Percentiles rank a stretch among this genome's conserved stretches.
These are phyloP conservation scores for Tetranychus piercei DNA, from an alignment of 2,888 invertebrate genomes.

Conservation along the genomic window DNA sequence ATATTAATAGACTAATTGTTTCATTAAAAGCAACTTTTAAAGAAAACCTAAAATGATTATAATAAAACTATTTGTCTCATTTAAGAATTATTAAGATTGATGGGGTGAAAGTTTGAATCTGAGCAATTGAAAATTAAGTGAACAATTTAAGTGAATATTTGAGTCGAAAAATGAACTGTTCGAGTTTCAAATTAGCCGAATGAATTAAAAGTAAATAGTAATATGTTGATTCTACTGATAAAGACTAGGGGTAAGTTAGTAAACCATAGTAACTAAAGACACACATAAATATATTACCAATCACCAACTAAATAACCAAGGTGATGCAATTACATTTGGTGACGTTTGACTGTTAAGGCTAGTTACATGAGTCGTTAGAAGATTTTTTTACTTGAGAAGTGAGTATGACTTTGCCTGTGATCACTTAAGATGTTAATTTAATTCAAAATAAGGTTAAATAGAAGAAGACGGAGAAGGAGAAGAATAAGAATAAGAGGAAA, in stretches of 20 bases:
- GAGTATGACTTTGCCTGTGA: background rate
- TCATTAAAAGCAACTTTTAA: no score
- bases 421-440: conserved; percentile 1
- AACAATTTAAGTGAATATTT: no score
- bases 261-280: background rate
- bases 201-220: background rate
- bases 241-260: background rate
- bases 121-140: no score
- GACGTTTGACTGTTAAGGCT: background rate
- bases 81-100: no score
- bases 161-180: no score
- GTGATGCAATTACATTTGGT: background rate
- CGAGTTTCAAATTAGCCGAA: no score
- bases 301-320: background rate
- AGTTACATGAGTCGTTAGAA: background rate
- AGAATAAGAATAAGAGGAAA: background rate
- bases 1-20: no score
- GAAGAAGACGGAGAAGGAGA: background rate
- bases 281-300: background rate
- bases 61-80: no score
- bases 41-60: no score
- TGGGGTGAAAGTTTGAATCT: no score
- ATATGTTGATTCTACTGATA: background rate
- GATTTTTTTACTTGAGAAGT: background rate
- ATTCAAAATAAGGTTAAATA: background rate